A percentile compares a stretch with the other conserved stretches of the same genome.
These are phyloP conservation scores for Leguminivora glycinivorella DNA, from an alignment of 1,140 invertebrate genomes.

Conservation along the genomic window DNA sequence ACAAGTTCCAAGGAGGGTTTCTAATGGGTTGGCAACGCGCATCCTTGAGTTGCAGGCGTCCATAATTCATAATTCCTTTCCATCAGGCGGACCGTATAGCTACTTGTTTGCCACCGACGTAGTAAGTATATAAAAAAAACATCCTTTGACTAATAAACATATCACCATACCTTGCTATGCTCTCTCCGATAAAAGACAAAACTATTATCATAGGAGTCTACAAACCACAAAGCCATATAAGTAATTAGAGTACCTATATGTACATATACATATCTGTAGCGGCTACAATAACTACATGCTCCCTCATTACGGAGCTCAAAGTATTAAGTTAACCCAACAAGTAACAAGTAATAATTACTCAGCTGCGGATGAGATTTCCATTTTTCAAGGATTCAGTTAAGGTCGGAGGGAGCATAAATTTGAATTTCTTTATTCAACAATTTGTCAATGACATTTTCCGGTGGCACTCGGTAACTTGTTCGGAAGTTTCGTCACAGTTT, in stretches of 20 bases:
- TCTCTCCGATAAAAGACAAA: no score
- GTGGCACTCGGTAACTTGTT: constrained; percentile 35
- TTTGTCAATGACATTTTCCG: constrained; percentile 39
- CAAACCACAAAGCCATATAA: background rate
- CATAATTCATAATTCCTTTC: no score
- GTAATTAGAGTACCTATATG: background rate
- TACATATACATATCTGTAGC: background rate
- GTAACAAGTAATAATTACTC: constrained; percentile 24
- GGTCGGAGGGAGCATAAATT: constrained; percentile 28
- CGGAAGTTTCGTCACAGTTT: constrained; percentile 36
- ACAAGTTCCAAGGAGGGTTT: no score
- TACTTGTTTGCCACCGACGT: no score
- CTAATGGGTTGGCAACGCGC: no score
- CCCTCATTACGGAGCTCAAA: background rate
- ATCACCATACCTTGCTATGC: no score
- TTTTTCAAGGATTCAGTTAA: constrained; percentile 13
- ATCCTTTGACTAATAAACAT: no score
- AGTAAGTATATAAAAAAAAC: no score
- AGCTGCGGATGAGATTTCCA: background rate
- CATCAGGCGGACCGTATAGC: no score
- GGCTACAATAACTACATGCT: background rate
- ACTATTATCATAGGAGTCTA: no score
- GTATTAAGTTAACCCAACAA: background rate
- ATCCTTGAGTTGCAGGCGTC: no score
- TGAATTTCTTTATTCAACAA: constrained; percentile 32